These are phyloP conservation scores for Chascanopsetta lugubris DNA, from an alignment of 2,113 vertebrate genomes.

Conservation along the genomic window DNA sequence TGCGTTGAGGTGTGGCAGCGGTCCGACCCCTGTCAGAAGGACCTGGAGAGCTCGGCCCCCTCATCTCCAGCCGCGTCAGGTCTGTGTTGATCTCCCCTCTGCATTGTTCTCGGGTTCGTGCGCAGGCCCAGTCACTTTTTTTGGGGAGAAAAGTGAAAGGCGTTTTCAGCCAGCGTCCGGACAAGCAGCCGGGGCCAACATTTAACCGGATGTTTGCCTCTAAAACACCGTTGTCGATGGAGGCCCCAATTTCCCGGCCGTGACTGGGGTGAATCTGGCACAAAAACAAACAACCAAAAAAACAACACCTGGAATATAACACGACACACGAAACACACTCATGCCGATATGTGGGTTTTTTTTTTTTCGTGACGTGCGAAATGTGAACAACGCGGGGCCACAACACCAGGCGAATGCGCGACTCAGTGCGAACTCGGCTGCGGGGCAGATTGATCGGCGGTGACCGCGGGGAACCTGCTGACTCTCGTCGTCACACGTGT, in stretches of 20 bases:
- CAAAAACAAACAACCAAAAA: not conserved
- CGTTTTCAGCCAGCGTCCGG: not conserved
- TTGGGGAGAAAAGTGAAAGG: slow-evolving; percentile 21
- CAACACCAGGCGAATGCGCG: not conserved
- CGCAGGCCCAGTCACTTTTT: not conserved
- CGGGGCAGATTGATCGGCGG: slow-evolving; percentile 8
- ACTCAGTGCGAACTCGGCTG: not conserved
- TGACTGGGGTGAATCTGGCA: not conserved
- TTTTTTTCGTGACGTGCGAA: too few species aligned
- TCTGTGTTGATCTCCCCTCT: not conserved
- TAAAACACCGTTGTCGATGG: not conserved
- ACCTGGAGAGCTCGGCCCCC: too few species aligned
- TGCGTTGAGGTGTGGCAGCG: slow-evolving; percentile 18
- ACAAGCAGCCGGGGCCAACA: slow-evolving; percentile 28
- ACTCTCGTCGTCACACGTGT: slow-evolving; percentile 11
- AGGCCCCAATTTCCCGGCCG: not conserved
- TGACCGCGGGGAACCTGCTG: slow-evolving; percentile 13
- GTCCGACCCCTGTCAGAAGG: too few species aligned
- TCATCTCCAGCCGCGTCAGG: too few species aligned
- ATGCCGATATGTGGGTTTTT: not conserved
- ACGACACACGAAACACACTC: not conserved
- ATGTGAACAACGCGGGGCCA: not conserved
- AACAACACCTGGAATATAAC: not conserved
- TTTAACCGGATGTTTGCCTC: slow-evolving; percentile 58
- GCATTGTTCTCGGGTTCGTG: not conserved